Percentiles rank a stretch among this genome's conserved stretches.
Conservation (phyloP, 2,797 vertebrate genomes). For the Kryptopterus vitreolus region DNA sequence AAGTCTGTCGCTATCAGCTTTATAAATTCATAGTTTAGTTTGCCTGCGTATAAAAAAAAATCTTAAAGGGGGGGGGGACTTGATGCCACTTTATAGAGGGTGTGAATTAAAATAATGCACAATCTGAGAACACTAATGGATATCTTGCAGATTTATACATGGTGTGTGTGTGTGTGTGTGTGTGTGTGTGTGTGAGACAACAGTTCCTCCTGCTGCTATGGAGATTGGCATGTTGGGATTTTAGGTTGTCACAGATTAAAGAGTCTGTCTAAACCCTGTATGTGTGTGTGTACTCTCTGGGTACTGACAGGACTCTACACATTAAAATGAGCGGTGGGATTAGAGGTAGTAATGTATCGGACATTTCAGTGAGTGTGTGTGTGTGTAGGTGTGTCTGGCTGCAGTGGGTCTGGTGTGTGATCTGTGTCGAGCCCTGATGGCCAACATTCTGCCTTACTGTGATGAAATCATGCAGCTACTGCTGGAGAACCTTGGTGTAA, state of each 20-base stretch:
- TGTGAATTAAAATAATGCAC: too few species aligned
- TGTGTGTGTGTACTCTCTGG: constrained; percentile 33
- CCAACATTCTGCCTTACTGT: constrained; percentile 95
- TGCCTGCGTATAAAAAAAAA: too few species aligned
- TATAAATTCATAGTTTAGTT: too few species aligned
- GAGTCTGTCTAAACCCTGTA: constrained; percentile 28
- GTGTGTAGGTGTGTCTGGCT: constrained; percentile 88
- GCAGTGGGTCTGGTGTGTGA: constrained; percentile 95
- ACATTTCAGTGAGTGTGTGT: neutral
- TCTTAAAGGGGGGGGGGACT: too few species aligned
- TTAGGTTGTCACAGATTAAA: constrained; percentile 21
- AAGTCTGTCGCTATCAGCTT: too few species aligned
- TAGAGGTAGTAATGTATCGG: neutral
- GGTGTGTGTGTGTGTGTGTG: neutral
- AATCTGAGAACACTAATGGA: neutral
- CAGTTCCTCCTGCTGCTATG: constrained; percentile 24
- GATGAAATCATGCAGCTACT: constrained; percentile 98
- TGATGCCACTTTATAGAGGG: too few species aligned
- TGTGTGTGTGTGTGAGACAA: neutral
- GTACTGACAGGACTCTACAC: constrained; percentile 50
- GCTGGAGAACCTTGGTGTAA: constrained; percentile 95
- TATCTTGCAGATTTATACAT: neutral
- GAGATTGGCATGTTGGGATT: constrained; percentile 1
- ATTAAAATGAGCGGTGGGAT: neutral
- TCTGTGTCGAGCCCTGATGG: constrained; percentile 88